Evolutionary conservation across 2,888 invertebrate species (phyloP), one percentile per base, ranked within the genome.

Genomic region (Amiota communis): DNA sequence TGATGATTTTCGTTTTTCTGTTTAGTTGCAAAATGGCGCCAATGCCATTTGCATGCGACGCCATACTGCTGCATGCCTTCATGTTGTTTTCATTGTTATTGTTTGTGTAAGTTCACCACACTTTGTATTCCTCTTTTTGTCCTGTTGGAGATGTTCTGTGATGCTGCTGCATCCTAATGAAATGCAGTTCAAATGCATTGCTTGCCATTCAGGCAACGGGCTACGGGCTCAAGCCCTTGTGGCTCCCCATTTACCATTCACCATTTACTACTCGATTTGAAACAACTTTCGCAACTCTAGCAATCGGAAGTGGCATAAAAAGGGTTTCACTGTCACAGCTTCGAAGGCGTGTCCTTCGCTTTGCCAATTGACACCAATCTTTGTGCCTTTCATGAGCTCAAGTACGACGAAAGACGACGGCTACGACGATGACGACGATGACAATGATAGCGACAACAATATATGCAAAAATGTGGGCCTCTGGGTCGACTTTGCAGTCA

Each of bases 171-270:
- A 36, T 36, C 36, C 77, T 83, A 83, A 85, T 85, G 83, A 83
- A 83, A 85, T 83, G 83, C 83, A 85, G 82, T 81, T 83, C 81
- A 85, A 83, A 80, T 85, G 83, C 85, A 85, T 78, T 77, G 65
- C 65, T n/a, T 13, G n/a, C 64, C n/a, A 64, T 13, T 64, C 48
- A 15, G 20, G 9, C 36, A 83, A 85, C 83, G 83, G 85, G 85
- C 85, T 83, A 85, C 85, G 83, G 82, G 79, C 82, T 80, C 83
- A 85, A 80, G 83, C 85, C 85, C 82, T 78, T 76, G 65, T 49
- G 9, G 48, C 23, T 36, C 36, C n/a, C 47, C 13, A 36, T 13
- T 63, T 46, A 15, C 3, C 46, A 53, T 59, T 8, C 4, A 15
- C 11, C 46, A 53, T 59, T 8, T 4, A 48, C 3, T 36, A 36